phyloP scores from a whole-genome alignment of 2,797 vertebrate genomes.

The Acanthurus leucopareius region DNA sequence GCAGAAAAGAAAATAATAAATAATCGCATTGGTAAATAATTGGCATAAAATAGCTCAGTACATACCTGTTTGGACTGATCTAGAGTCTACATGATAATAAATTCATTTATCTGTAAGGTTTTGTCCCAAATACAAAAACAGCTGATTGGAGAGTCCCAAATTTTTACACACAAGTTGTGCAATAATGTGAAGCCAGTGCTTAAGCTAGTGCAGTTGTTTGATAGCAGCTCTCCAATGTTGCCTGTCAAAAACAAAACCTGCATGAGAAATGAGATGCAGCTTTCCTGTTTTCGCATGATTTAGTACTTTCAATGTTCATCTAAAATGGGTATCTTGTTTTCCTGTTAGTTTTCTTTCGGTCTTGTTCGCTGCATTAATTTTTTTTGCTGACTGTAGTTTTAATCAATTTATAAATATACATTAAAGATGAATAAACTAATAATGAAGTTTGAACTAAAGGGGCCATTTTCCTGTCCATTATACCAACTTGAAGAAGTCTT shows the following conservation, averaged over 20 bases:
- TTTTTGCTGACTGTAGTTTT: neutral
- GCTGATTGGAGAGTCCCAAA: neutral
- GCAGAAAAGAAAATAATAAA: too few relatives aligned
- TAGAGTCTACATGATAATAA: too few relatives aligned
- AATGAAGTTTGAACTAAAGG: neutral
- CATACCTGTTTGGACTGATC: too few relatives aligned
- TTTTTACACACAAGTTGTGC: neutral
- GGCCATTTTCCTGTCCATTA: neutral
- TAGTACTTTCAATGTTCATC: too few relatives aligned
- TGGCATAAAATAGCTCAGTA: too few relatives aligned
- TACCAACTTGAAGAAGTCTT: too few relatives aligned
- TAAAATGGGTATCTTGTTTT: too few relatives aligned
- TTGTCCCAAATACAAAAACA: neutral
- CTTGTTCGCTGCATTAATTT: neutral
- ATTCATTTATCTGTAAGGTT: too few relatives aligned
- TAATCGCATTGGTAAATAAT: too few relatives aligned
- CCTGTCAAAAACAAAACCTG: neutral
- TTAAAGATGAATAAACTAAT: too few relatives aligned
- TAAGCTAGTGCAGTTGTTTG: neutral
- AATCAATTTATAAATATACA: neutral
- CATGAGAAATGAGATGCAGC: neutral
- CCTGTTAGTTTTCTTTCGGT: too few relatives aligned
- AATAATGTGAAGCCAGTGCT: neutral
- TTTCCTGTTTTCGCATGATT: neutral
- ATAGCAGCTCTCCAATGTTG: neutral